A percentile compares a stretch with the other conserved stretches of the same genome.
Conservation (phyloP, 1,140 invertebrate genomes). For the Asobara japonica region DNA sequence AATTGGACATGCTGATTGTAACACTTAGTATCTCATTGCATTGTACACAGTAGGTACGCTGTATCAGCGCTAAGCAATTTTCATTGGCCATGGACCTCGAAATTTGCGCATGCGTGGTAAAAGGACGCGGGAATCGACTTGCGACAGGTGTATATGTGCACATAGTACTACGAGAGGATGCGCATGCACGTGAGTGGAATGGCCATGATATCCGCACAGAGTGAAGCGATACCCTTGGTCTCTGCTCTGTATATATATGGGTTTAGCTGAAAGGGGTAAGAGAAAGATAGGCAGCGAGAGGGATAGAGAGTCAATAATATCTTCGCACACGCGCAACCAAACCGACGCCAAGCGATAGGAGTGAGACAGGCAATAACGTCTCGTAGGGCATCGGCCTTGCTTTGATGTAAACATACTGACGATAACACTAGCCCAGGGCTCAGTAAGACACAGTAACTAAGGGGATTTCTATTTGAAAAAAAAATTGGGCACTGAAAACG, state of each 20-base stretch:
- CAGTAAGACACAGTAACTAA: too few relatives aligned
- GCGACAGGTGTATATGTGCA: background rate
- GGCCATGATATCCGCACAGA: background rate
- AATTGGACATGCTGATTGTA: too few relatives aligned
- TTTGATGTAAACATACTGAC: background rate
- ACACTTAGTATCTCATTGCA: too few relatives aligned
- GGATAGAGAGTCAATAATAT: background rate
- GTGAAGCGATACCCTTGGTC: background rate
- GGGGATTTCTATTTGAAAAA: too few relatives aligned
- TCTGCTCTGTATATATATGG: background rate
- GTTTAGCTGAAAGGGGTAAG: background rate
- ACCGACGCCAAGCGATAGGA: background rate
- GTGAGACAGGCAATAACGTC: background rate
- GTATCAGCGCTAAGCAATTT: background rate
- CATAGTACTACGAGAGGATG: background rate
- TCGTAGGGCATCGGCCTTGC: background rate
- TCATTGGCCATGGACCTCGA: background rate
- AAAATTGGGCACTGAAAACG: too few relatives aligned
- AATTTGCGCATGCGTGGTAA: background rate
- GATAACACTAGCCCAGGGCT: background rate
- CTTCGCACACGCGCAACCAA: background rate
- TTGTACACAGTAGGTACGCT: too few relatives aligned
- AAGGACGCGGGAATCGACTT: background rate
- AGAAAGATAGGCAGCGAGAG: background rate
- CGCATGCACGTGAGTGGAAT: conserved; percentile 2